These are phyloP conservation scores for Hermodice carunculata DNA, from an alignment of 2,888 invertebrate genomes.

Conservation along the genomic window DNA sequence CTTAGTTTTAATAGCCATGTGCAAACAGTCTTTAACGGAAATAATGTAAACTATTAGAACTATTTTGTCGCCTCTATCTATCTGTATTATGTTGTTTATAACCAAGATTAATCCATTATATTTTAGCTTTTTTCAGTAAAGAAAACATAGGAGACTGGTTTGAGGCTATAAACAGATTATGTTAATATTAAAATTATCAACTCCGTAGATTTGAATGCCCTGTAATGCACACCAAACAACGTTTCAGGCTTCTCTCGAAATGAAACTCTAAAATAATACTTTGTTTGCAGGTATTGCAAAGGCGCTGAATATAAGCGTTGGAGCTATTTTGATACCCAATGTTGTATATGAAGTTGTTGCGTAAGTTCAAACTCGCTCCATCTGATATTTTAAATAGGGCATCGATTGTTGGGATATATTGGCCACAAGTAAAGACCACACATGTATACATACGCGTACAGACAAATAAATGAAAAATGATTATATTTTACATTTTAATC, in stretches of 20 bases:
- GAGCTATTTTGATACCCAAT: slow-evolving; percentile 33
- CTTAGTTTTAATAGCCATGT: too few species aligned
- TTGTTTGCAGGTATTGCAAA: slow-evolving; percentile 21
- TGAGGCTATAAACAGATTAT: too few species aligned
- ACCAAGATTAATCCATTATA: neutral
- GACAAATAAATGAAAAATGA: neutral
- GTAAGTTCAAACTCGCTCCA: slow-evolving; percentile 6
- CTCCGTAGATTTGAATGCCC: neutral
- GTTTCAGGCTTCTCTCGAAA: too few species aligned
- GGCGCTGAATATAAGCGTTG: slow-evolving; percentile 3
- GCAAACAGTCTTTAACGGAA: too few species aligned
- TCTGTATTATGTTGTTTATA: neutral
- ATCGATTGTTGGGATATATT: too few species aligned
- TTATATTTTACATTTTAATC: too few species aligned
- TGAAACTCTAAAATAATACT: too few species aligned
- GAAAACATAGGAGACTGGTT: too few species aligned
- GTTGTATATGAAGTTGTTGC: slow-evolving; percentile 35
- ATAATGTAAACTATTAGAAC: too few species aligned
- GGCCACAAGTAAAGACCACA: too few species aligned
- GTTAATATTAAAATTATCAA: neutral
- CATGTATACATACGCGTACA: too few species aligned
- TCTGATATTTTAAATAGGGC: neutral
- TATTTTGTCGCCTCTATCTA: neutral
- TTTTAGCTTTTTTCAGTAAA: neutral
- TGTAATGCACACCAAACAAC: too few species aligned